Percentiles rank a stretch among this genome's conserved stretches.
Evolutionary conservation across 2,888 invertebrate species (phyloP).

Genomic region (Nephrotoma guestfalica): DNA sequence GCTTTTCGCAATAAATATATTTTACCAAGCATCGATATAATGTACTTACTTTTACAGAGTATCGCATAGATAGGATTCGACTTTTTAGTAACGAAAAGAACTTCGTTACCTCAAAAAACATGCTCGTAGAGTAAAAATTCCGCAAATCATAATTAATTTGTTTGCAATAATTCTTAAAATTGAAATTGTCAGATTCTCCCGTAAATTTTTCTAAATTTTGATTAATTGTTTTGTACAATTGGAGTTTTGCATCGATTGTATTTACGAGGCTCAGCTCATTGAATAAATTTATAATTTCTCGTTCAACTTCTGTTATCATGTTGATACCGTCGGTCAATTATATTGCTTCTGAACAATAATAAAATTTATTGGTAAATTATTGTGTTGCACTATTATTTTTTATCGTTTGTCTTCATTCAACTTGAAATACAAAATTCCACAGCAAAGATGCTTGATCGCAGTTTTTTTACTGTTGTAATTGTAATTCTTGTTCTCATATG

Average conservation of each 20-base stretch:
- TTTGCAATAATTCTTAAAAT: constrained; percentile 1
- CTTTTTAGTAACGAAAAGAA: not conserved
- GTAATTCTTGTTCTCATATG: not conserved
- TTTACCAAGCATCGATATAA: not conserved
- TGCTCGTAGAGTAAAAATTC: not conserved
- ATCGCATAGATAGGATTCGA: not conserved
- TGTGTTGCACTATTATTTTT: not conserved
- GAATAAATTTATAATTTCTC: not conserved
- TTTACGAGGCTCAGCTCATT: not conserved
- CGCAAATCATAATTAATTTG: not conserved
- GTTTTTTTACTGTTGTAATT: not conserved
- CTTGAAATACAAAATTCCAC: not conserved
- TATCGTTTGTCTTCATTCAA: not conserved
- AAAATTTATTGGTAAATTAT: not conserved
- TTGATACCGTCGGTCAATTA: not conserved
- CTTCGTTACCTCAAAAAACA: not conserved
- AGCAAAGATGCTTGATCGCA: not conserved
- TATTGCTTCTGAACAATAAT: not conserved
- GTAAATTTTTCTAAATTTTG: not conserved
- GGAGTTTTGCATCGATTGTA: not conserved
- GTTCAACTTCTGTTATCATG: constrained; percentile 2
- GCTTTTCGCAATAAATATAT: not conserved
- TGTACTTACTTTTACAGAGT: not conserved
- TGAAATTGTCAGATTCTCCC: not conserved
- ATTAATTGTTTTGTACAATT: not conserved